phyloP scores from a whole-genome alignment of 2,113 vertebrate species.

The Sula dactylatra region DNA sequence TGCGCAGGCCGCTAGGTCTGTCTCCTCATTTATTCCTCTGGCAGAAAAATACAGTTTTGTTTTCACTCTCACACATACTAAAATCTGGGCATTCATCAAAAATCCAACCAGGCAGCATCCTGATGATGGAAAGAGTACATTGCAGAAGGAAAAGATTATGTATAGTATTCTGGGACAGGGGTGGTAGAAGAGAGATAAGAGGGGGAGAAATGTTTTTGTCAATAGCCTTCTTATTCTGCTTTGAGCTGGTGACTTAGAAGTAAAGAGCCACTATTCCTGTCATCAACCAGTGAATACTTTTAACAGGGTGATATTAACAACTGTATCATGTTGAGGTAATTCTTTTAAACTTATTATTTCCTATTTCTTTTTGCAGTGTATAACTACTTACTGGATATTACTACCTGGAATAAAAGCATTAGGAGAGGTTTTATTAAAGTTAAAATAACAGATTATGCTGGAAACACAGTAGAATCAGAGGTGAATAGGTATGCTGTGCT shows the following conservation, averaged over 20 bases:
- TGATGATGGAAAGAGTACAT: background rate
- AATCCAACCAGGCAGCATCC: background rate
- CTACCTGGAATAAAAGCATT: conserved; percentile 78
- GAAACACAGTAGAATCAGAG: conserved; percentile 69
- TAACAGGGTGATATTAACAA: background rate
- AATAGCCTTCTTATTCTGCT: background rate
- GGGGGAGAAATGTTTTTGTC: background rate
- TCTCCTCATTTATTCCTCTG: background rate
- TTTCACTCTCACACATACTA: background rate
- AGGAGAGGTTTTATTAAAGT: conserved; percentile 80
- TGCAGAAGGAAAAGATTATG: background rate
- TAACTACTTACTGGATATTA: conserved; percentile 80
- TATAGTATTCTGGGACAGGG: background rate
- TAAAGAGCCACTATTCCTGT: background rate
- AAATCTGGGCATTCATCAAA: background rate
- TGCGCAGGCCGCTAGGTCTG: background rate
- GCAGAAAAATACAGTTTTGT: background rate
- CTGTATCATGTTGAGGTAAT: background rate
- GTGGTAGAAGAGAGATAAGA: background rate
- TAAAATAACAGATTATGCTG: conserved; percentile 70
- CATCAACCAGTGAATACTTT: background rate
- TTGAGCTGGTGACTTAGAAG: background rate
- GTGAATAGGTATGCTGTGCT: conserved; percentile 77
- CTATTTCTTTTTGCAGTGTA: conserved; percentile 68
- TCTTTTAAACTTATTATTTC: background rate